Evolutionary conservation across 2,888 invertebrate species (phyloP).

Genomic region (Lymantria dispar): DNA sequence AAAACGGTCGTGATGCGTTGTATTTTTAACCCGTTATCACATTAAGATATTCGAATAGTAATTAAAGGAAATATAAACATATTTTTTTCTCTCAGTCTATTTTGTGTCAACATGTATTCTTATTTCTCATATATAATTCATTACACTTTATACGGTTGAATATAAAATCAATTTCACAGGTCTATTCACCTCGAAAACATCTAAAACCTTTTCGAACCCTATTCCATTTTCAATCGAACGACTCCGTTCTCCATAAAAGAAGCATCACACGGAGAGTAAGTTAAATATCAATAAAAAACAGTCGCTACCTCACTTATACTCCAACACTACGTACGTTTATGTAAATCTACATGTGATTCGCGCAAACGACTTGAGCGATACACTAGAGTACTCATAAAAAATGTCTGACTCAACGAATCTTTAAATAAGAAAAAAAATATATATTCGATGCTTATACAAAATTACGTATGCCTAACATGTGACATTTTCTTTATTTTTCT

Average conservation of each 20-base stretch:
- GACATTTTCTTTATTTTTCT: background rate
- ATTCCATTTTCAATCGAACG: conserved; percentile 1
- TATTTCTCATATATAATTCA: background rate
- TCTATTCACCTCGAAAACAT: background rate
- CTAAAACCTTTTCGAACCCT: background rate
- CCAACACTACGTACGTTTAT: conserved; percentile 36
- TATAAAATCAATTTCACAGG: background rate
- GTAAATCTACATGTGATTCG: conserved; percentile 46
- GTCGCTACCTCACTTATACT: conserved; percentile 21
- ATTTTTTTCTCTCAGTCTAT: background rate
- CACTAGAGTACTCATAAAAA: conserved; percentile 41
- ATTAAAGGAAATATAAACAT: no score
- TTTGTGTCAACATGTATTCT: background rate
- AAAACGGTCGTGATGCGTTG: no score
- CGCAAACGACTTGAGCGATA: conserved; percentile 36
- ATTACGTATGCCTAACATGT: background rate
- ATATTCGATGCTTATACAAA: background rate
- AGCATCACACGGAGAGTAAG: conserved; percentile 22
- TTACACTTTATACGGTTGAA: background rate
- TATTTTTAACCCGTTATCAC: no score
- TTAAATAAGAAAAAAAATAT: background rate
- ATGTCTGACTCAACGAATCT: background rate
- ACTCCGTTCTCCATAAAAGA: conserved; percentile 19
- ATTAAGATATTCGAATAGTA: no score
- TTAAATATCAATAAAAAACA: conserved; percentile 45